A percentile compares a stretch with the other conserved stretches of the same genome.
Conservation (phyloP, 2,113 vertebrate species). For the Nyctereutes procyonoides region DNA sequence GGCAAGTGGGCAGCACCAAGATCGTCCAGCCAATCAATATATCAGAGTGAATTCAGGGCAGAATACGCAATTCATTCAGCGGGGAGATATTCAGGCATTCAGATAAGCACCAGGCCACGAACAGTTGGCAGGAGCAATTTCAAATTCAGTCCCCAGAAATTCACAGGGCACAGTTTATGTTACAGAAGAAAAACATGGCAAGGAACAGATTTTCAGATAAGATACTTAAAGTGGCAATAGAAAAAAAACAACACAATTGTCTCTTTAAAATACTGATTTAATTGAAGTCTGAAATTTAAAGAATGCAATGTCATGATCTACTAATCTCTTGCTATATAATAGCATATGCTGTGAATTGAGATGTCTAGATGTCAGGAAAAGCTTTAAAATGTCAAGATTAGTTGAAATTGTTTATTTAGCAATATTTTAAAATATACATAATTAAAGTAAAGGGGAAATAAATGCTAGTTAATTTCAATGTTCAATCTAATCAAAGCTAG, state of each 20-base stretch:
- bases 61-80: constrained; percentile 94
- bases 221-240: constrained; percentile 95
- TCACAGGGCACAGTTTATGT: constrained; percentile 96
- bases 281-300: constrained; percentile 88
- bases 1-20: constrained; percentile 91
- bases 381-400: constrained; percentile 72
- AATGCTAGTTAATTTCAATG: constrained; percentile 53
- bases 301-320: constrained; percentile 84
- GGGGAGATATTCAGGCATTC: constrained; percentile 94
- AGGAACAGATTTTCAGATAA: constrained; percentile 98
- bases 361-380: constrained; percentile 74
- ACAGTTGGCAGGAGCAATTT: constrained; percentile 93
- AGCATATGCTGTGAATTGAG: constrained; percentile 74
- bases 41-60: constrained; percentile 91
- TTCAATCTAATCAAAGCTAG: constrained; percentile 64
- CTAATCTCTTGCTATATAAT: constrained; percentile 82
- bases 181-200: constrained; percentile 98
- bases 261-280: constrained; percentile 89
- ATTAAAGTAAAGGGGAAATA: constrained; percentile 66
- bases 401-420: constrained; percentile 62
- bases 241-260: constrained; percentile 92
- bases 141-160: constrained; percentile 96
- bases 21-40: constrained; percentile 87
- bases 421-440: constrained; percentile 70
- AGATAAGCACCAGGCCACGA: constrained; percentile 91